Evolutionary conservation across 2,797 vertebrate species (phyloP), one percentile per base, ranked within the genome.

Genomic region (Neostethus bicornis): DNA sequence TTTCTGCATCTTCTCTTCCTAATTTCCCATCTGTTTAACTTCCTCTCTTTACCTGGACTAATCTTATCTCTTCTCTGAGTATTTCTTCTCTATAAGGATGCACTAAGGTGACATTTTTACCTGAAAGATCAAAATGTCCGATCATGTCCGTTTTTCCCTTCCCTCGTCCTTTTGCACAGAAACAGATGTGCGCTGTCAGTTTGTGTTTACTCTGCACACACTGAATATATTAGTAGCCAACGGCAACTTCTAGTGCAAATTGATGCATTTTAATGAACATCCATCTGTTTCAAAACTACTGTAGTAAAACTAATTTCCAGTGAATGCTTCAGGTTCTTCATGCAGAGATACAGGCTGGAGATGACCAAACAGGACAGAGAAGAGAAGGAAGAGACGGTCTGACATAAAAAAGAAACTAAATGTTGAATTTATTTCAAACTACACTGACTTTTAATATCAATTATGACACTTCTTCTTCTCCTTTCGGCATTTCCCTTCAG

Each of bases 191-290:
- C 14, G 46, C 16, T 63, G 45, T 64, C 59, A 44, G 31, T 25
- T 49, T 44, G 48, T 51, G 29, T 63, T 70, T 69, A 63, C 71
- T 52, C 35, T 12, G 11, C 9, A 29, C 50, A 67, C 61, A 0
- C 61, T 77, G 75, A 69, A 79, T 77, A 68, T 20, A 57, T 78
- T 59, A 68, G 35, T 41, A 34, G 28, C 16, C 32, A 45, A 43
- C 39, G 49, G 51, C 38, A 52, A 35, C 31, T 26, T 19, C 25
- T 39, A 46, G 65, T 34, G 35, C 61, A 60, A 60, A 61, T 66
- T 67, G 32, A 21, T 32, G 55, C 55, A 73, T 79, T 66, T 73
- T 54, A 77, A 75, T 74, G 51, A 79, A 49, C 29, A 64, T 50
- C 54, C 51, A 57, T 64, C 61, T 66, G 25, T 48, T 51, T 57